Conservation (phyloP, 2,888 invertebrate genomes). For the Oscheius sp. region DNA sequence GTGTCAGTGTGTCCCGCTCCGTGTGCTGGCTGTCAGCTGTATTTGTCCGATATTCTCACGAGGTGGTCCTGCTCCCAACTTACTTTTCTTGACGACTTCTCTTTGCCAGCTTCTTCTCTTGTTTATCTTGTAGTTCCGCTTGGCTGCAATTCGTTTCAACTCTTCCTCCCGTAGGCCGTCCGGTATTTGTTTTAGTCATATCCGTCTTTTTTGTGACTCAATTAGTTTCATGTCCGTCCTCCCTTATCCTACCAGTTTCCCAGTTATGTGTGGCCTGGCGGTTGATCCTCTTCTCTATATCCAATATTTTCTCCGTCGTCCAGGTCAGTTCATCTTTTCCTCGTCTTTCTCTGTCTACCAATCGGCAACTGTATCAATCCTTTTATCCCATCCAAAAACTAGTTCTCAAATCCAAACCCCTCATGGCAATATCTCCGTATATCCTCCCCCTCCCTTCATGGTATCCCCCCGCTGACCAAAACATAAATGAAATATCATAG, state of each 20-base stretch:
- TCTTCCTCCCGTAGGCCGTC: background rate
- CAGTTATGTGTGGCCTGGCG: background rate
- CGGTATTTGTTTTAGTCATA: too few relatives aligned
- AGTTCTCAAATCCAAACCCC: slow-evolving; percentile 25
- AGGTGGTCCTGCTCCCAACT: background rate
- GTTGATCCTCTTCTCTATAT: too few relatives aligned
- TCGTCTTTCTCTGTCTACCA: background rate
- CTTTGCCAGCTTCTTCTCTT: background rate
- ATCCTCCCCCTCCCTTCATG: too few relatives aligned
- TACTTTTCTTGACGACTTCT: background rate
- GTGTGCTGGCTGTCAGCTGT: slow-evolving; percentile 2
- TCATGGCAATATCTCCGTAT: too few relatives aligned
- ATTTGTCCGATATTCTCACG: too few relatives aligned
- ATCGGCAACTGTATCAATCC: too few relatives aligned
- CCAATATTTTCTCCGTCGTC: background rate
- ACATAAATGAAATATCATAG: background rate
- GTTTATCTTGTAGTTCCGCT: slow-evolving; percentile 23
- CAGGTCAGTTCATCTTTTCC: background rate
- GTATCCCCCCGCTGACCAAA: background rate
- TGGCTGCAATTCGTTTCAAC: background rate
- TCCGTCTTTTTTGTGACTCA: background rate
- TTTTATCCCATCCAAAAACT: slow-evolving; percentile 13
- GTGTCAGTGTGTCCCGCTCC: background rate
- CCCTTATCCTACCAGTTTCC: slow-evolving; percentile 11
- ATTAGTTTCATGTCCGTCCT: background rate